Percentiles rank a stretch among this genome's conserved stretches.
Conservation (phyloP, 2,888 invertebrate species). For the Bibio marci region DNA sequence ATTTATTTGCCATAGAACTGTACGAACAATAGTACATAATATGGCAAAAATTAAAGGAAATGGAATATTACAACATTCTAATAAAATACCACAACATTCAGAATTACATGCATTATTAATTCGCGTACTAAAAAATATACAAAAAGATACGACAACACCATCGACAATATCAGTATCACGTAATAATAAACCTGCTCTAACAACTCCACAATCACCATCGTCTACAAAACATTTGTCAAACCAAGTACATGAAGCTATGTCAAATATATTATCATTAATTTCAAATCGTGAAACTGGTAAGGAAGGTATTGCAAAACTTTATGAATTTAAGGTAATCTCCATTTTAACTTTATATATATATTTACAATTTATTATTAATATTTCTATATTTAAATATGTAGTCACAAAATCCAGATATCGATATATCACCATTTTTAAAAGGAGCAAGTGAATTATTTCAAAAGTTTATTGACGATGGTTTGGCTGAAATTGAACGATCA, state of each 20-base stretch:
- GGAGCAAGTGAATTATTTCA: constrained; percentile 28
- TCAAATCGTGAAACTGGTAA: constrained; percentile 73
- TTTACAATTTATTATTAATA: background rate
- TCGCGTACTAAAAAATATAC: constrained; percentile 54
- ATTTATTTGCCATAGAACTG: constrained; percentile 40
- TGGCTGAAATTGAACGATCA: constrained; percentile 24
- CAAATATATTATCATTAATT: constrained; percentile 80
- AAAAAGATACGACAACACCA: constrained; percentile 29
- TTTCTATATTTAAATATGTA: constrained; percentile 7
- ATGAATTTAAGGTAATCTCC: constrained; percentile 26
- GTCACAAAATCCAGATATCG: constrained; percentile 28
- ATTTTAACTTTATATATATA: background rate
- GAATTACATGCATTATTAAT: constrained; percentile 75
- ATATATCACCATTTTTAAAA: constrained; percentile 25
- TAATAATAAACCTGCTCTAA: constrained; percentile 13
- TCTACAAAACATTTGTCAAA: constrained; percentile 45
- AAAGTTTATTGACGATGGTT: constrained; percentile 28
- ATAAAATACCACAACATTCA: constrained; percentile 59
- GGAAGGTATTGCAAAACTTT: constrained; percentile 46
- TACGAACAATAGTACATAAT: constrained; percentile 86
- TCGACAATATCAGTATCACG: constrained; percentile 13
- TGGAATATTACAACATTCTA: constrained; percentile 59
- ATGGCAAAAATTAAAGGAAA: constrained; percentile 78
- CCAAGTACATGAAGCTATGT: constrained; percentile 68
- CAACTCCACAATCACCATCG: constrained; percentile 19